Evolutionary conservation across 35 echinoderm and acorn worm species (phyloP), one percentile per base, ranked within the genome.

Genomic region (Hemicentrotus pulcherrimus): DNA sequence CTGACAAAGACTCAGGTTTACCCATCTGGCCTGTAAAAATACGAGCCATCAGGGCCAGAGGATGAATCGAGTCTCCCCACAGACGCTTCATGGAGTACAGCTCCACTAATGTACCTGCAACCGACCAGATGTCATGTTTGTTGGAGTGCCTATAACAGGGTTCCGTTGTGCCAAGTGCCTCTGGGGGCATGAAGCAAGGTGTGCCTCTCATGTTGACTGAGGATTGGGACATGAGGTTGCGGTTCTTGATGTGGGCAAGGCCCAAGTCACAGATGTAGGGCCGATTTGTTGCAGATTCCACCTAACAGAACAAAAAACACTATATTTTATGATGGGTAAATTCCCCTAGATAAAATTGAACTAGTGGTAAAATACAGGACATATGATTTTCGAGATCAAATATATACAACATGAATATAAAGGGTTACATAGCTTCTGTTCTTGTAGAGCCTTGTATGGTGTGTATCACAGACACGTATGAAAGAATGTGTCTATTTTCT

Each of bases 171-270:
- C 30, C 30, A 32, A 93, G n/a, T 19, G 91, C 48, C 48, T 93
- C 91, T 13, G 91, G 91, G 0, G 91, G 91, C 91, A 93, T 93
- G 91, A 48, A 93, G 91, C 91, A 93, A 13, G 91, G 91, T 31
- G 91, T 93, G 91, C 91, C 91, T 16, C 91, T 32, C 11, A 93
- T 93, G 19, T 93, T 93, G 3, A 55, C 91, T 18, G 91, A n/a
- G 48, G 91, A 93, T 31, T 93, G 91, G 24, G 91, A 93, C 91
- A 93, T 47, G 91, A 58, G 46, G 48, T 93, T 93, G 47, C 91
- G 91, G 91, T 58, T 93, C 91, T 93, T 93, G 91, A 93, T 93
- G 91, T 93, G 91, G 91, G 91, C 91, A 18, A 93, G 47, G 19
- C 91, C 91, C 9, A 93, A 58, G 91, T 93, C 91, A 58, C 91